These are phyloP conservation scores for Sylvietta virens DNA, from an alignment of 2,113 vertebrate genomes.

Conservation along the genomic window DNA sequence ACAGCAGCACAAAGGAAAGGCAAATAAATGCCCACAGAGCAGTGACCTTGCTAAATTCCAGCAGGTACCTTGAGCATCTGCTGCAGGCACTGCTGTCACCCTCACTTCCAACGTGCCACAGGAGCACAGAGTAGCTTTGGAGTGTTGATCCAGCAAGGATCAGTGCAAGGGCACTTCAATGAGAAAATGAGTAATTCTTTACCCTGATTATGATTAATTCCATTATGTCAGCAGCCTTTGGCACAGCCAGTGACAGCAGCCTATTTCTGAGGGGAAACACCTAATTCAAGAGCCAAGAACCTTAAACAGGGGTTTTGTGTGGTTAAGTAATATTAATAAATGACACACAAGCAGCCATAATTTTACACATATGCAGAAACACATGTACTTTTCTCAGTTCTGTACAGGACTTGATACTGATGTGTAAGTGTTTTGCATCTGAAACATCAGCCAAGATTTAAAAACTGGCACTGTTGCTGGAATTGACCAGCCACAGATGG, in stretches of 20 bases:
- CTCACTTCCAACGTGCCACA: not conserved
- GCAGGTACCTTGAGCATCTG: not conserved
- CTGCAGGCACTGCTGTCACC: not conserved
- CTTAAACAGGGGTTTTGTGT: not conserved
- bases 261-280: not conserved
- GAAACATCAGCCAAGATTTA: not conserved
- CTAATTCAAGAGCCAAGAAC: not conserved
- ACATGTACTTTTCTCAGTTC: not conserved
- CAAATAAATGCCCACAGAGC: not conserved
- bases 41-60: not conserved
- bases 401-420: not conserved
- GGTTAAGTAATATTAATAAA: not conserved
- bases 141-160: not conserved
- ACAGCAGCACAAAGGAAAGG: not conserved
- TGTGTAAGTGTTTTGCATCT: not conserved
- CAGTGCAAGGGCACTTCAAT: constrained; percentile 14
- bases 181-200: constrained; percentile 17
- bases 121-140: not conserved
- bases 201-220: constrained; percentile 49
- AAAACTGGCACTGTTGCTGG: not conserved
- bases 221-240: constrained; percentile 28
- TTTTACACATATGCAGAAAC: not conserved
- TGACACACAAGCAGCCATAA: not conserved
- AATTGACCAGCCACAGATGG: not conserved
- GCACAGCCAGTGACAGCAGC: not conserved